Evolutionary conservation across 1,140 invertebrate genomes (phyloP).

Genomic region (Zaprionus camerounensis): DNA sequence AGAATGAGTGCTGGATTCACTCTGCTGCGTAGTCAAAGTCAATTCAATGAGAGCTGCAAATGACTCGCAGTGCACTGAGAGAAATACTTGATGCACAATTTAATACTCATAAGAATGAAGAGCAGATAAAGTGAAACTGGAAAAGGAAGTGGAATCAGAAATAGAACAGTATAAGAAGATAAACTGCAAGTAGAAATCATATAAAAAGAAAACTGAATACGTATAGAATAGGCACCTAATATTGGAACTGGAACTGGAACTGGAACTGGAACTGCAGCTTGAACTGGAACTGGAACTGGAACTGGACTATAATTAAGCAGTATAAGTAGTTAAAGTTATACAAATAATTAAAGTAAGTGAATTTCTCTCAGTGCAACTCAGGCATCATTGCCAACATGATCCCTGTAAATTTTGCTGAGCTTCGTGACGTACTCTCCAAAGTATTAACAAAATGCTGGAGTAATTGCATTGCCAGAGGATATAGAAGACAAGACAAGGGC

Average conservation of each 20-base stretch:
- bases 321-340: too few species aligned
- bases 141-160: background rate
- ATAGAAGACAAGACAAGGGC: background rate
- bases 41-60: slow-evolving; percentile 30
- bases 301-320: background rate
- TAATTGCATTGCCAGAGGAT: background rate
- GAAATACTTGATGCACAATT: background rate
- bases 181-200: too few species aligned
- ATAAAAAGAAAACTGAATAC: background rate
- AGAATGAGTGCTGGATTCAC: slow-evolving; percentile 39
- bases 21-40: slow-evolving; percentile 30
- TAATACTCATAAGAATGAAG: too few species aligned
- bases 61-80: slow-evolving; percentile 15
- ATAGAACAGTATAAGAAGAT: too few species aligned
- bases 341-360: too few species aligned
- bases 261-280: background rate
- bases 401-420: background rate
- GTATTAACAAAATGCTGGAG: background rate
- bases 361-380: background rate
- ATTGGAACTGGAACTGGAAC: background rate
- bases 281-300: background rate
- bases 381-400: background rate
- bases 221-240: too few species aligned
- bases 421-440: background rate
- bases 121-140: background rate